A percentile compares a stretch with the other conserved stretches of the same genome.
Conservation (phyloP, 2,797 vertebrate genomes). For the Pyrocephalus nanus region DNA sequence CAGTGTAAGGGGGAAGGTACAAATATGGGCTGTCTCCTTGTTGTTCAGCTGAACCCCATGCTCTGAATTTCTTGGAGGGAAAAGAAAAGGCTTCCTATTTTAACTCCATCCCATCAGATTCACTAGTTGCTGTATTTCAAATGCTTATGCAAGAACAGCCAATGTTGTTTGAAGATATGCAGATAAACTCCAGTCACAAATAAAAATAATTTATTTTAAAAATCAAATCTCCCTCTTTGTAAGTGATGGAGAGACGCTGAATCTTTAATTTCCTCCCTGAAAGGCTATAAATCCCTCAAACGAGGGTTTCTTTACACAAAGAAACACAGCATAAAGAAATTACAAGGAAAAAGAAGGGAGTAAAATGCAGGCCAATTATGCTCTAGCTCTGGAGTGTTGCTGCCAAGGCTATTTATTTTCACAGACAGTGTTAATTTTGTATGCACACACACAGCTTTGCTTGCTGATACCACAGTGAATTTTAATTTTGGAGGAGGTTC, state of each 20-base stretch:
- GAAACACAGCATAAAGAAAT: constrained; percentile 63
- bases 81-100: constrained; percentile 31
- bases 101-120: neutral
- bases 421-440: constrained; percentile 51
- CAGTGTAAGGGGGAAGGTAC: neutral
- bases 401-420: constrained; percentile 68
- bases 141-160: constrained; percentile 2
- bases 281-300: constrained; percentile 49
- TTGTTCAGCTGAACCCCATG: neutral
- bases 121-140: constrained; percentile 15
- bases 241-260: neutral
- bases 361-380: constrained; percentile 60
- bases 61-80: constrained; percentile 8
- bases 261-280: constrained; percentile 41
- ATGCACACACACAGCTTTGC: constrained; percentile 53
- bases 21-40: neutral
- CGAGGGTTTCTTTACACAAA: constrained; percentile 59
- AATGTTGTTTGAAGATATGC: constrained; percentile 19
- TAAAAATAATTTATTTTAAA: constrained; percentile 22
- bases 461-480: constrained; percentile 55
- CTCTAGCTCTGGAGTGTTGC: constrained; percentile 55
- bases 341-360: constrained; percentile 33
- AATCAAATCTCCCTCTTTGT: constrained; percentile 26
- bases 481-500: constrained; percentile 45
- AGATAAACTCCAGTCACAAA: constrained; percentile 1